Conservation (phyloP, 2,797 vertebrate genomes). For the Harpagifer antarcticus region DNA sequence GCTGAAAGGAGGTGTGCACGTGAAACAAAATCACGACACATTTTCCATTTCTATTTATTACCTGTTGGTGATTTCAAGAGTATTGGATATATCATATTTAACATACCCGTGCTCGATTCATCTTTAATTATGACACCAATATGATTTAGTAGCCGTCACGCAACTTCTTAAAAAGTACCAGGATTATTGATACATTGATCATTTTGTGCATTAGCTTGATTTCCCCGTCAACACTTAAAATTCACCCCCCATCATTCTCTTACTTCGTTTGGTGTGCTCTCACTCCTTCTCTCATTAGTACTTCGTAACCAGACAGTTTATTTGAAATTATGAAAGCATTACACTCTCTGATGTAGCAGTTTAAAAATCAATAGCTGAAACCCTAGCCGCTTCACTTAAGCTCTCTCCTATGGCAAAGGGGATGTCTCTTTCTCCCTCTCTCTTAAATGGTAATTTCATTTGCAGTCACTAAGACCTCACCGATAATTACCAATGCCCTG, state of each 20-base stretch:
- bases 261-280: conserved; percentile 69
- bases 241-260: conserved; percentile 63
- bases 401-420: conserved; percentile 84
- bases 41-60: conserved; percentile 24
- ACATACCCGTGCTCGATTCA: background rate
- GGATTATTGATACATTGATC: conserved; percentile 49
- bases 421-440: conserved; percentile 86
- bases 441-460: conserved; percentile 91
- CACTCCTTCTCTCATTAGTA: conserved; percentile 85
- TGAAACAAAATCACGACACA: conserved; percentile 25
- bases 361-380: conserved; percentile 90
- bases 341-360: conserved; percentile 89
- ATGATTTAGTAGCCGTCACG: background rate
- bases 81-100: background rate
- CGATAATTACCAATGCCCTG: conserved; percentile 89
- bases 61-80: conserved; percentile 8
- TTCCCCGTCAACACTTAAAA: conserved; percentile 73
- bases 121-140: background rate
- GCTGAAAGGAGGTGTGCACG: conserved; percentile 2
- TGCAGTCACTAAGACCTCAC: conserved; percentile 89
- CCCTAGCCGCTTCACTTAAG: conserved; percentile 86
- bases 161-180: conserved; percentile 17
- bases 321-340: conserved; percentile 91
- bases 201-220: conserved; percentile 57
- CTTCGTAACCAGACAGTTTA: conserved; percentile 88